Base-by-base conservation (phyloP, 2,113 vertebrate species). In the Xiphorhynchus elegans region DNA sequence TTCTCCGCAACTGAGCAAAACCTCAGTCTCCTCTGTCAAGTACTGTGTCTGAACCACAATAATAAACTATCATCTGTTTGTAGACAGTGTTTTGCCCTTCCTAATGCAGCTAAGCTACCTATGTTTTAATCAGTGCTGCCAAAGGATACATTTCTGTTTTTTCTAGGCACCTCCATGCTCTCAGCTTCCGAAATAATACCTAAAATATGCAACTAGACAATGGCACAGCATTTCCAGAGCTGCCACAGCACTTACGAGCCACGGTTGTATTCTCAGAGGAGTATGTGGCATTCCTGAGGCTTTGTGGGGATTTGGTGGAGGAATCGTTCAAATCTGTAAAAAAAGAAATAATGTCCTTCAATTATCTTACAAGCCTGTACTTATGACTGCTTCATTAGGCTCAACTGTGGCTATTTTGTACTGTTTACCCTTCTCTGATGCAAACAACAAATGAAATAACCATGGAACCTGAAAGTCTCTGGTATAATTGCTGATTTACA, bases 1-100 rank as follows among this genome's bases (percentile, higher is more conserved):
- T 88, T n/a, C 78, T 59, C 60, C 2, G 1, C 70, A 53, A 55
- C 60, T 46, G 73, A 87, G 52, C 37, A 73, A 87, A 95, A 89
- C 69, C 62, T 82, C 85, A 58, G 88, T 76, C 67, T 94, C 49
- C 53, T 87, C 78, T 87, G 40, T 91, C 89, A 94, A 91, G 86
- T 56, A 33, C n/a, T 59, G 28, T 72, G 88, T 63, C 75, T 94
- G 67, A 83, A 83, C 55, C 63, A 77, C 87, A 96, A 91, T 83
- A 78, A 77, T 69, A 0, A 47, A 47, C 59, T 55, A 44, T 70
- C 12, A 6, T 74, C 64, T 87, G 26, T 86, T 70, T 78, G 46
- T n/a, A 91, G 87, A 52, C 31, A 76, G 33, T 39, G 66, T 68
- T 92, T 76, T 24, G 23, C 40, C 14, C 33, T 80, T 33, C 37